Evolutionary conservation across 1,140 invertebrate genomes (phyloP).

Genomic region (Bombus affinis): DNA sequence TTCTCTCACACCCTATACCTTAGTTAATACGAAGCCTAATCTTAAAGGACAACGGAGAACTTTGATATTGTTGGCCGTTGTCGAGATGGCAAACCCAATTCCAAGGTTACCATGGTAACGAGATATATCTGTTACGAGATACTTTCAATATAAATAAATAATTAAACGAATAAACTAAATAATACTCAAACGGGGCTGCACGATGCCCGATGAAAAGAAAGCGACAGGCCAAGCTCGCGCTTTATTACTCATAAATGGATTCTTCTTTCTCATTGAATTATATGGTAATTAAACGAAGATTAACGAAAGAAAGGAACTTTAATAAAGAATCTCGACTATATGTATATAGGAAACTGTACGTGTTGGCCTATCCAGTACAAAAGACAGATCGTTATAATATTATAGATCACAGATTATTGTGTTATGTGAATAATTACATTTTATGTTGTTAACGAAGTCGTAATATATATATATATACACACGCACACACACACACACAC

Average conservation of each 20-base stretch:
- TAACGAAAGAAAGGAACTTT: conserved; percentile 1
- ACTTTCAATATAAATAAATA: conserved; percentile 10
- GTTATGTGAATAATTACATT: conserved; percentile 79
- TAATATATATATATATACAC: conserved; percentile 48
- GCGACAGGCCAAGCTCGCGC: conserved; percentile 27
- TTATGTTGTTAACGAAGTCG: conserved; percentile 76
- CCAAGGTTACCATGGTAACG: conserved; percentile 71
- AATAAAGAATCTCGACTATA: conserved; percentile 29
- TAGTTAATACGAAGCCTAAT: conserved; percentile 49
- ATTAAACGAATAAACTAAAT: conserved; percentile 45
- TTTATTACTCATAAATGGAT: conserved; percentile 7
- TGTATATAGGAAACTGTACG: conserved; percentile 51
- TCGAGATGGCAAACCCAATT: conserved; percentile 54
- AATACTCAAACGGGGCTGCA: conserved; percentile 53
- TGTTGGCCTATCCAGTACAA: conserved; percentile 80
- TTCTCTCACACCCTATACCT: conserved; percentile 49
- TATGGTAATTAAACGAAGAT: not conserved
- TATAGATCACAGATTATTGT: conserved; percentile 70
- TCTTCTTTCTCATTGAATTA: conserved; percentile 12
- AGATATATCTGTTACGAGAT: conserved; percentile 53
- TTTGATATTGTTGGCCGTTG: conserved; percentile 24
- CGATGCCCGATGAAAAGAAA: conserved; percentile 18
- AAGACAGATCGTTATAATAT: conserved; percentile 74
- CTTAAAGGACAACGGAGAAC: conserved; percentile 36
- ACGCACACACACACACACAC: not conserved